Conservation (phyloP, 2,113 vertebrate species). For the Ellobius talpinus region DNA sequence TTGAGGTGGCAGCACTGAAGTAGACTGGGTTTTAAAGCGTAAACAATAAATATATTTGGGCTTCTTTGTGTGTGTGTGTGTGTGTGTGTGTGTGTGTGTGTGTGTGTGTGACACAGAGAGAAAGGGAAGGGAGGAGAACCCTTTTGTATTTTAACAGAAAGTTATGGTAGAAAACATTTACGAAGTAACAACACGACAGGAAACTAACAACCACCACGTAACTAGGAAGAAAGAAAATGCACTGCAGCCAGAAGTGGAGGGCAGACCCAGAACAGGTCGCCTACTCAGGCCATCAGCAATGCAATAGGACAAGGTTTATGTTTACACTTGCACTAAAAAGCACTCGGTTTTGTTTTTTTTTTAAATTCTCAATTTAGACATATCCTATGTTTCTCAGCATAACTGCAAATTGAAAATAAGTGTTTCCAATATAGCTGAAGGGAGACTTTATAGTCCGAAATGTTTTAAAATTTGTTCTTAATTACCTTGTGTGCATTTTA, state of each 20-base stretch:
- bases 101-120: not conserved
- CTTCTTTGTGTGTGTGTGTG: not conserved
- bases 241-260: not conserved
- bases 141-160: conserved; percentile 44
- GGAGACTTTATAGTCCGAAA: conserved; percentile 85
- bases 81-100: not conserved
- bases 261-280: conserved; percentile 55
- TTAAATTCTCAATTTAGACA: conserved; percentile 80
- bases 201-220: not conserved
- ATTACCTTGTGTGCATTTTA: conserved; percentile 87
- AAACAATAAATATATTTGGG: conserved; percentile 3
- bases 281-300: conserved; percentile 57
- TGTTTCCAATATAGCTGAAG: conserved; percentile 83
- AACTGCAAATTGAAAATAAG: conserved; percentile 90
- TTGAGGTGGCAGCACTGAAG: not conserved
- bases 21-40: conserved; percentile 22
- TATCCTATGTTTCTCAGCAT: conserved; percentile 84
- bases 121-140: not conserved
- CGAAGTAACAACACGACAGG: conserved; percentile 31
- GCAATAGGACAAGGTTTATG: conserved; percentile 80
- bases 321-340: conserved; percentile 80
- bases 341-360: conserved; percentile 54
- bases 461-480: conserved; percentile 89
- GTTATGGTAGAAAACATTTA: not conserved
- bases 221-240: not conserved